Conservation (phyloP, 2,888 invertebrate species). For the Sinohyriopsis cumingii region DNA sequence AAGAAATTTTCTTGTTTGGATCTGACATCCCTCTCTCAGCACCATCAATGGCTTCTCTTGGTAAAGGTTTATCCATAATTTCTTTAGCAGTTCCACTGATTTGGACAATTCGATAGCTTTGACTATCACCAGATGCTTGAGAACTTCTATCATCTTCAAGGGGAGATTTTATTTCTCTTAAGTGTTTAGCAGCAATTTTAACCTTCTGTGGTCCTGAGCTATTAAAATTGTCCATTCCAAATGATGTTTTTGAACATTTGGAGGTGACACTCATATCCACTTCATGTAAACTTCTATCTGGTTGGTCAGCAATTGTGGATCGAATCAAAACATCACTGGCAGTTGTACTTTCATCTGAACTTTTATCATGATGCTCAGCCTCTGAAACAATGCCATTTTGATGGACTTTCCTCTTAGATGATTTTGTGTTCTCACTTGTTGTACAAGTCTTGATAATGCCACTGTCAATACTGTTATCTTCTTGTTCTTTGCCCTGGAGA, state of each 20-base stretch:
- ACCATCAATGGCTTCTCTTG: too few relatives aligned
- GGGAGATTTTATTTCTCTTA: slow-evolving; percentile 59
- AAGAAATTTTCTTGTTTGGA: too few relatives aligned
- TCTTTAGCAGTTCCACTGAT: too few relatives aligned
- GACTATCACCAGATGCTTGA: slow-evolving; percentile 21
- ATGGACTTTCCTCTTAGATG: slow-evolving; percentile 14
- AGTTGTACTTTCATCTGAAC: slow-evolving; percentile 52
- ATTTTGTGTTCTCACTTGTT: slow-evolving; percentile 21
- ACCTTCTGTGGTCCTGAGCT: slow-evolving; percentile 52
- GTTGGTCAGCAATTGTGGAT: slow-evolving; percentile 45
- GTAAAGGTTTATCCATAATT: too few relatives aligned
- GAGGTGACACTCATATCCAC: slow-evolving; percentile 37
- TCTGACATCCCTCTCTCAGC: too few relatives aligned
- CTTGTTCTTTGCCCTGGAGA: neutral
- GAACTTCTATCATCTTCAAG: slow-evolving; percentile 36
- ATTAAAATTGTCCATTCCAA: slow-evolving; percentile 53
- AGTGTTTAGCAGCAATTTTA: slow-evolving; percentile 54
- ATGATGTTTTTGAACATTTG: slow-evolving; percentile 41
- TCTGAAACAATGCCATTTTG: slow-evolving; percentile 10
- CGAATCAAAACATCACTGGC: slow-evolving; percentile 55
- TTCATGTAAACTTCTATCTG: slow-evolving; percentile 24
- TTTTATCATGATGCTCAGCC: slow-evolving; percentile 22
- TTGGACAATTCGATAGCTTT: too few relatives aligned
- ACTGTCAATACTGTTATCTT: slow-evolving; percentile 41
- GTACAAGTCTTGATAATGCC: slow-evolving; percentile 40